These are phyloP conservation scores for Coreius guichenoti DNA, from an alignment of 2,797 vertebrate genomes.

Conservation along the genomic window DNA sequence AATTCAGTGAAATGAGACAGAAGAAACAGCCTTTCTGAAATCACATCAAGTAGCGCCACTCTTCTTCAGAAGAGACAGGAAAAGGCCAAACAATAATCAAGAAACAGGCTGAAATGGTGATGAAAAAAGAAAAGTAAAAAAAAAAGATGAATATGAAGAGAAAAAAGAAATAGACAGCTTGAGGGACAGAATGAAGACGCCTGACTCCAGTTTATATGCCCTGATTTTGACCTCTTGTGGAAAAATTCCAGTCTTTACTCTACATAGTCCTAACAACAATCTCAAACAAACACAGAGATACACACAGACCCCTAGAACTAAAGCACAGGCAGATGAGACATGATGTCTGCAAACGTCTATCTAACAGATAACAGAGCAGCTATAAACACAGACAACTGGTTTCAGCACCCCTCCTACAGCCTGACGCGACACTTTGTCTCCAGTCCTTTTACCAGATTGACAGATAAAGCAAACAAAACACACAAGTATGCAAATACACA, in stretches of 20 bases:
- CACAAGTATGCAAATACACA: constrained; percentile 48
- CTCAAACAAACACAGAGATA: constrained; percentile 38
- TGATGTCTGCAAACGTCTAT: constrained; percentile 75
- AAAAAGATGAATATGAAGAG: background rate
- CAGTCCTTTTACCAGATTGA: constrained; percentile 55
- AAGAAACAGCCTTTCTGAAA: constrained; percentile 22
- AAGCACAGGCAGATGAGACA: constrained; percentile 68
- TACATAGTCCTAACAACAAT: constrained; percentile 16
- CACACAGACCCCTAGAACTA: constrained; percentile 56
- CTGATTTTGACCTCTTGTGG: constrained; percentile 39
- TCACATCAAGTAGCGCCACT: background rate
- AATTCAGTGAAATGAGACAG: constrained; percentile 23
- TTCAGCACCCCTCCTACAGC: constrained; percentile 42
- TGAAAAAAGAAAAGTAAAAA: constrained; percentile 10
- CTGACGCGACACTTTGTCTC: constrained; percentile 66
- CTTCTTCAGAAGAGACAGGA: constrained; percentile 12
- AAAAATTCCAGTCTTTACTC: constrained; percentile 23
- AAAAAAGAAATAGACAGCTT: constrained; percentile 9
- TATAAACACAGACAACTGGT: constrained; percentile 59
- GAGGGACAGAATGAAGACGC: constrained; percentile 37
- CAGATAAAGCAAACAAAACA: constrained; percentile 40
- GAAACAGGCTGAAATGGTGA: background rate
- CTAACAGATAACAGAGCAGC: constrained; percentile 63
- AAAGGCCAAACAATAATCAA: constrained; percentile 30
- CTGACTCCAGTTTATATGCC: constrained; percentile 29